Evolutionary conservation across 1,140 invertebrate species (phyloP), one percentile per base, ranked within the genome.

Genomic region (Drosophila asahinai): DNA sequence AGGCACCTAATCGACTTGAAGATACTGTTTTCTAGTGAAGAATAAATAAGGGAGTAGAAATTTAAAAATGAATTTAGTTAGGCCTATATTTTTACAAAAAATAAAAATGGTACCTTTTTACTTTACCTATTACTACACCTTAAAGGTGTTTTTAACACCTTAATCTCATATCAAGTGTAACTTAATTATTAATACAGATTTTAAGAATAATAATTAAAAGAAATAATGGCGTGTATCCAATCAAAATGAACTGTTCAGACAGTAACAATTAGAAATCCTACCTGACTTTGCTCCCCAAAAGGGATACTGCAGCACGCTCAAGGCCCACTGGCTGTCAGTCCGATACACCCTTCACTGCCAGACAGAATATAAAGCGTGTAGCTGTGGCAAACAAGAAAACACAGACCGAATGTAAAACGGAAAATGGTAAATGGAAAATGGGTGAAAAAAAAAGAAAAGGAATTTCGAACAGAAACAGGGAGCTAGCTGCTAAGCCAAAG

Each of bases 381-480:
- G 65, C 75, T 57, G 45, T 40, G 36, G 66, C 65, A 78, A 78
- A 78, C 43, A 57, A 54, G 74, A 77, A 78, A 78, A 68, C 52
- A 77, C 65, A 78, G 59, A 57, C 45, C 74, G 15, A 78, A 78
- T 71, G 59, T 63, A 63, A 60, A 76, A 48, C 30, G 62, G 14
- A 48, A 45, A 54, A 65, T n/a, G 40, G 55, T 30, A 74, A 65
- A 71, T 2, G 42, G n/a, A 55, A 25, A 30, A 30, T 30, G 27
- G 27, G 27, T 5, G 6, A 30, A 25, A 30, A 59, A 59, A 57
- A 48, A 25, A 49, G 14, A 15, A 71, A 78, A 81, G 59, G 70
- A 40, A 25, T 57, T 57, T 57, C 61, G 58, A 45, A 65, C 43
- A 58, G 48, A 72, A 66, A 83, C 86, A 66, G 62, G 33, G 14